These are phyloP conservation scores for Drosophila yakuba DNA, from an alignment of 1,140 invertebrate species.

Conservation along the genomic window DNA sequence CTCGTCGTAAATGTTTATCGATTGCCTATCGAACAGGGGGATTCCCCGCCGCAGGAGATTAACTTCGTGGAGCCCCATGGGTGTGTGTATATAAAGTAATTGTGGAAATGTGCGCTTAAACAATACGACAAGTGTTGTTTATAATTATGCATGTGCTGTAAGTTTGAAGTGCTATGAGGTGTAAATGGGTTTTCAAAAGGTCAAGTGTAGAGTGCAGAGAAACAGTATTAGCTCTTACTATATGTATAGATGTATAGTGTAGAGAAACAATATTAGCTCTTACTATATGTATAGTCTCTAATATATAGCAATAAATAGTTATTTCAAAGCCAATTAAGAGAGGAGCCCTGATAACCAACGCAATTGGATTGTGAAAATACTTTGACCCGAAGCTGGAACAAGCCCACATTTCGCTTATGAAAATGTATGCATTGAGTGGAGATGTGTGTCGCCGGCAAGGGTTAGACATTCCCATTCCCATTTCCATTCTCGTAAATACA, in stretches of 20 bases:
- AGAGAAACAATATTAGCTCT: background rate
- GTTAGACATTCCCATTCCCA: conserved; percentile 21
- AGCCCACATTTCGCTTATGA: conserved; percentile 54
- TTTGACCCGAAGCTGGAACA: conserved; percentile 23
- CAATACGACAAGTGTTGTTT: conserved; percentile 8
- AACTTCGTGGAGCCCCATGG: conserved; percentile 3
- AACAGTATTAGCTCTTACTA: background rate
- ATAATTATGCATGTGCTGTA: background rate
- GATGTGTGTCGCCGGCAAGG: conserved; percentile 27
- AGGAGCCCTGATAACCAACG: background rate
- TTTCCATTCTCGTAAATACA: conserved; percentile 18
- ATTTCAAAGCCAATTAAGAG: no score
- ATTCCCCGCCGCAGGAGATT: conserved; percentile 19
- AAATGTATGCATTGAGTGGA: conserved; percentile 53
- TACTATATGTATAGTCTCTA: background rate
- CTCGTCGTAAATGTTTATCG: conserved; percentile 56
- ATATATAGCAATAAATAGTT: no score
- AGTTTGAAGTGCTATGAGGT: background rate
- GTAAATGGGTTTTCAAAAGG: no score
- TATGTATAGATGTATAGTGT: no score
- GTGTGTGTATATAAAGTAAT: conserved; percentile 23
- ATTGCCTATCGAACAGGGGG: conserved; percentile 41
- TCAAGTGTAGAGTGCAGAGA: background rate
- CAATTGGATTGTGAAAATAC: conserved; percentile 33
- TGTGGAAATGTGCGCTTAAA: conserved; percentile 28